Evolutionary conservation across 2,888 invertebrate species (phyloP), one percentile per base, ranked within the genome.

Genomic region (Eupithecia centaureata): DNA sequence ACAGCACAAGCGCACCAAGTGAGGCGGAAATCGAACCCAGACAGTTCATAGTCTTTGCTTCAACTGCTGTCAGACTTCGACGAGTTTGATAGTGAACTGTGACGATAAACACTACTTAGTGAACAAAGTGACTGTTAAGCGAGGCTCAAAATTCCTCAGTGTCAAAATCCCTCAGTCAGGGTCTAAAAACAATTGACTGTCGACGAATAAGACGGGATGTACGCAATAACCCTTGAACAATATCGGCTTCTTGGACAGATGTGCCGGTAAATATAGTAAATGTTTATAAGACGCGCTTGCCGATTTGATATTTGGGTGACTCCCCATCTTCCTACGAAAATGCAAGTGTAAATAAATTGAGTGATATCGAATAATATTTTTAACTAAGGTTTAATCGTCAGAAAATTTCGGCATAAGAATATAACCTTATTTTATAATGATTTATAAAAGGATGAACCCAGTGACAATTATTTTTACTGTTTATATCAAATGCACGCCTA

Each of bases 11-110:
- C 90, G 54, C 92, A 92, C 42, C 92, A 92, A 77, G 91, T 91
- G 76, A 81, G 93, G 69, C 86, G 93, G 81, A 92, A 93, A 90
- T 93, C 93, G n/a, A 92, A 92, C 77, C 86, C 92, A 42, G 93
- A 93, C 82, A 92, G 92, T 82, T 92, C 92, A 84, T 92, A 92
- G 91, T 73, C 80, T 83, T 82, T 85, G 82, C 84, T 85, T 74
- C 79, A 76, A 74, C 71, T 79, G 78, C 69, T 88, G 86, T 83
- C 66, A 33, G 79, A 84, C 80, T 84, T 67, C 71, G 81, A 77
- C 77, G 73, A 70, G 60, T 70, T 66, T 58, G 60, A 70, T 61
- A 70, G 69, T 61, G 59, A 70, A 61, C 51, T 69, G 65, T 69
- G 52, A 68, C 51, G 15, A 30, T 57, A 33, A 8, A n/a, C 27